Evolutionary conservation across 2,113 vertebrate species (phyloP).

Genomic region (Galemys pyrenaicus): DNA sequence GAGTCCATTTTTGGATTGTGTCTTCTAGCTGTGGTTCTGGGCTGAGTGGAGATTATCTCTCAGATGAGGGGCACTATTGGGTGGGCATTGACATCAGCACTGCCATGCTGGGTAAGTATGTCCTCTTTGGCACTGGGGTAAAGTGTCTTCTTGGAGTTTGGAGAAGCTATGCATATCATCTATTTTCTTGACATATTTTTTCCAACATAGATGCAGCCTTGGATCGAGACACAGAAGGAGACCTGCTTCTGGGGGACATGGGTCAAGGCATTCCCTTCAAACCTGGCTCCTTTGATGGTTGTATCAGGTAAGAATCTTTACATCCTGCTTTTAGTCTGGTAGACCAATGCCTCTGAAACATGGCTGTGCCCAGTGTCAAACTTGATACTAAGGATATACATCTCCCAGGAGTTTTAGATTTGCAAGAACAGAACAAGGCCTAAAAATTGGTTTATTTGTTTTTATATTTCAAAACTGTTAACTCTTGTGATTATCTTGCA

Average conservation of each 20-base stretch:
- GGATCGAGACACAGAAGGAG: conserved; percentile 94
- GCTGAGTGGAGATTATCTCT: conserved; percentile 94
- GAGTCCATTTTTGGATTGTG: background rate
- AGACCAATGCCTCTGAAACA: background rate
- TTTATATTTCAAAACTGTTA: background rate
- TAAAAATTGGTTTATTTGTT: background rate
- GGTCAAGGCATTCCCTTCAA: conserved; percentile 94
- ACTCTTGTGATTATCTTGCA: background rate
- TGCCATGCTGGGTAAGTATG: conserved; percentile 93
- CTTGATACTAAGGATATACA: background rate
- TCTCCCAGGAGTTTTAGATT: background rate
- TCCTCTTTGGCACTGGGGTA: background rate
- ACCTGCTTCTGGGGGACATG: conserved; percentile 93
- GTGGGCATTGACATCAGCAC: conserved; percentile 96
- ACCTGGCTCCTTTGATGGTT: conserved; percentile 94
- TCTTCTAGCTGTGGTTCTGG: conserved; percentile 94
- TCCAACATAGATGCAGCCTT: conserved; percentile 90
- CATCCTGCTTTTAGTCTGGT: background rate
- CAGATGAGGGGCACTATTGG: conserved; percentile 94
- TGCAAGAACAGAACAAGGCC: background rate
- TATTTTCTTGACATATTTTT: background rate
- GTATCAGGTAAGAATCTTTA: conserved; percentile 90
- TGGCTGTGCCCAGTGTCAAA: background rate
- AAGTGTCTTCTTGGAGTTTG: background rate
- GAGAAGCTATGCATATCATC: background rate